Conservation (phyloP, 2,888 invertebrate genomes). For the Camponotus fellah region DNA sequence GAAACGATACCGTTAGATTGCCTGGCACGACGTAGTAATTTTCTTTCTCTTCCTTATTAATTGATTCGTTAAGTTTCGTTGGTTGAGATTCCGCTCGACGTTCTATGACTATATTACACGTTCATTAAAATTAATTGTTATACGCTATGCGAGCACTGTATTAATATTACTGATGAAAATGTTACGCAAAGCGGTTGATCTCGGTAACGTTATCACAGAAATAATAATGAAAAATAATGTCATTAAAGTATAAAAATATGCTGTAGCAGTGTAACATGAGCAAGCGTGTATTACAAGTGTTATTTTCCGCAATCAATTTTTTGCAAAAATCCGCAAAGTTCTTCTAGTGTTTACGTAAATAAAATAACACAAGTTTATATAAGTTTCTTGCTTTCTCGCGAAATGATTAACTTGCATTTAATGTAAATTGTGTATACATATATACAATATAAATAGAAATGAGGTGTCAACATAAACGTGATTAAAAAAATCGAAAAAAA, state of each 20-base stretch:
- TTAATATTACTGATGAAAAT: conserved; percentile 24
- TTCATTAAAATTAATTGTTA: conserved; percentile 44
- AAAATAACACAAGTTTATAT: neutral
- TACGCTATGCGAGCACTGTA: conserved; percentile 12
- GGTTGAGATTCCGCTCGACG: neutral
- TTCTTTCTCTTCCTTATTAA: conserved; percentile 27
- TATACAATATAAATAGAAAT: neutral
- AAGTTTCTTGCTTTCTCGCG: neutral
- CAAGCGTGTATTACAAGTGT: neutral
- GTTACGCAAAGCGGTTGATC: neutral
- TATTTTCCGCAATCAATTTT: neutral
- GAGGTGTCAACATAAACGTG: neutral
- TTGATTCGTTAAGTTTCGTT: conserved; percentile 26
- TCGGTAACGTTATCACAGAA: neutral
- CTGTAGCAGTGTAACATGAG: neutral
- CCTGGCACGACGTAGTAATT: neutral
- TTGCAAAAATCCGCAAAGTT: neutral
- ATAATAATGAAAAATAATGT: neutral
- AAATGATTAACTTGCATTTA: conserved; percentile 9
- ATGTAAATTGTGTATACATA: neutral
- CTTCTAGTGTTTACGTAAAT: neutral
- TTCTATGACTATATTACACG: conserved; percentile 17
- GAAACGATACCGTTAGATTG: conserved; percentile 12
- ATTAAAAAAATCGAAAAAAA: neutral
- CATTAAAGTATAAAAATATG: neutral